These are phyloP conservation scores for Volucella inflata DNA, from an alignment of 2,888 invertebrate genomes.

Conservation along the genomic window DNA sequence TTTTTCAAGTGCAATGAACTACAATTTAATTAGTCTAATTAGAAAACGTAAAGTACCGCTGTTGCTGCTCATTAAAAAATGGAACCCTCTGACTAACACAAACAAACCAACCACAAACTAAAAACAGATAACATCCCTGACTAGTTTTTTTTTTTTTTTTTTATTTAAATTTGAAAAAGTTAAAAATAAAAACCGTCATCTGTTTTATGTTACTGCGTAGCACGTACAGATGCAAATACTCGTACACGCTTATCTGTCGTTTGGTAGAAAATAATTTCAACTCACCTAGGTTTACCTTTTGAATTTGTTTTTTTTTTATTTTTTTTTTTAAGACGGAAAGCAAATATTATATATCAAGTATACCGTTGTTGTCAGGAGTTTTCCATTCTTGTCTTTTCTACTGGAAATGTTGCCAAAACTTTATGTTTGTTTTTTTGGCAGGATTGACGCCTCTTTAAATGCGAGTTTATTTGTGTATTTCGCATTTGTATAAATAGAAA, in stretches of 20 bases:
- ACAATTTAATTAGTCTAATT: conserved; percentile 71
- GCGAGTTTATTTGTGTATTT: conserved; percentile 23
- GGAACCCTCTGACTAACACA: background rate
- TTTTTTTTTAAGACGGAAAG: background rate
- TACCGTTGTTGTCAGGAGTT: background rate
- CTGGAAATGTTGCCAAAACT: background rate
- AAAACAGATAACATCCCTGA: conserved; percentile 18
- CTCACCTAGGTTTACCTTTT: conserved; percentile 7
- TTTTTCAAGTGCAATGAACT: conserved; percentile 74
- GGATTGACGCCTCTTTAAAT: conserved; percentile 64
- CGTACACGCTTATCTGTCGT: conserved; percentile 57
- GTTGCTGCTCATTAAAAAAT: conserved; percentile 45
- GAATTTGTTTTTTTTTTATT: conserved; percentile 26
- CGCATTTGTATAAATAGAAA: conserved; percentile 39
- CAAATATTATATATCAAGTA: background rate
- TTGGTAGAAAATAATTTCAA: conserved; percentile 39
- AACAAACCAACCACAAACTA: background rate
- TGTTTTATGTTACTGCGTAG: conserved; percentile 62
- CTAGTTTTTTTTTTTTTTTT: conserved; percentile 20
- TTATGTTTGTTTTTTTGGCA: conserved; percentile 24
- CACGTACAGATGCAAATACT: too few species aligned
- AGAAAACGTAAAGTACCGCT: conserved; percentile 40
- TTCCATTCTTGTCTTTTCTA: background rate
- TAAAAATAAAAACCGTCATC: conserved; percentile 68
- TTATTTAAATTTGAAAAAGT: too few species aligned